Evolutionary conservation across 2,113 vertebrate species (phyloP).

Genomic region (Cyphotilapia sp.): DNA sequence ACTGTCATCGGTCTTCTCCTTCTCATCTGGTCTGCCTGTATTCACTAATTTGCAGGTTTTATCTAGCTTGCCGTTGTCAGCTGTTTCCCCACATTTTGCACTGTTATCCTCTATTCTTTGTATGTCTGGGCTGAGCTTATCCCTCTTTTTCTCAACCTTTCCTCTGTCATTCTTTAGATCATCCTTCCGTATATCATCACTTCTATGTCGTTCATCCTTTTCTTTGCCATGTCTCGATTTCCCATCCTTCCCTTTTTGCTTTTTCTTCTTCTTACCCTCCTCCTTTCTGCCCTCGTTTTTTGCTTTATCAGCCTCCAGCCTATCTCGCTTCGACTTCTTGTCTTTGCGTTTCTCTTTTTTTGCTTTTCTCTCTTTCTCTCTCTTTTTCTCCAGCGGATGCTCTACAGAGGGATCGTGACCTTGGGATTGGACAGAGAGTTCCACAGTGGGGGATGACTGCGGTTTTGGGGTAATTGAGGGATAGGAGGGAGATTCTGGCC

Average conservation of each 20-base stretch:
- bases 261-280: conserved; percentile 57
- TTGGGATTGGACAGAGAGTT: not conserved
- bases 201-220: conserved; percentile 21
- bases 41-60: conserved; percentile 10
- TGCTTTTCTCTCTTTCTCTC: conserved; percentile 41
- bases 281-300: conserved; percentile 32
- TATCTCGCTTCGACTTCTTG: conserved; percentile 42
- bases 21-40: conserved; percentile 16
- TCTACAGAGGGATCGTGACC: not conserved
- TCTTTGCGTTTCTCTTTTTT: conserved; percentile 58
- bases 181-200: conserved; percentile 18
- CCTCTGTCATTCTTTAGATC: conserved; percentile 25
- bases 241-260: conserved; percentile 43
- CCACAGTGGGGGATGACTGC: not conserved
- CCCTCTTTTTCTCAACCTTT: conserved; percentile 36
- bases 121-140: conserved; percentile 31
- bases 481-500: conserved; percentile 27
- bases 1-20: conserved; percentile 21
- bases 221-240: conserved; percentile 42
- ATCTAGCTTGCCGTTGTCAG: conserved; percentile 18
- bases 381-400: conserved; percentile 18
- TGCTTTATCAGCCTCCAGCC: conserved; percentile 10
- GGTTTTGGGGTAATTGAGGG: conserved; percentile 22
- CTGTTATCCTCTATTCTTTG: conserved; percentile 25
- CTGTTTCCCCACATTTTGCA: conserved; percentile 13